Evolutionary conservation across 1,140 invertebrate species (phyloP).

Genomic region (Drosophila mayri): DNA sequence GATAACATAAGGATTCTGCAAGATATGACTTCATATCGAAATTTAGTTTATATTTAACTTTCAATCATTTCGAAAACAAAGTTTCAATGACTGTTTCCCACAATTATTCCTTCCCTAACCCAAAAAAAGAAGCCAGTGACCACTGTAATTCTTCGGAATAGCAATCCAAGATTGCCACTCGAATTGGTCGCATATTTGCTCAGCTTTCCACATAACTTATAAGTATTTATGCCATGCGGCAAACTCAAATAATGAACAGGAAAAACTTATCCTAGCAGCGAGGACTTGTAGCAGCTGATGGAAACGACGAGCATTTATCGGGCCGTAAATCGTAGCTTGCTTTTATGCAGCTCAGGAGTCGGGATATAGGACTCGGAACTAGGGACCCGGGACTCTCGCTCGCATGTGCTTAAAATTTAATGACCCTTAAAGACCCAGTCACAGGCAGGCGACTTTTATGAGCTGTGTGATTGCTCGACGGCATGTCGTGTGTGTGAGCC

Average conservation of each 20-base stretch:
- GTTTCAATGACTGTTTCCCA: neutral
- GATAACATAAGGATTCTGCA: neutral
- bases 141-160: constrained; percentile 7
- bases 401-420: constrained; percentile 79
- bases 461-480: constrained; percentile 74
- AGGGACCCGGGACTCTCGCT: constrained; percentile 22
- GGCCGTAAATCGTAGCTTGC: constrained; percentile 65
- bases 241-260: constrained; percentile 55
- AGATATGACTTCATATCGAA: neutral
- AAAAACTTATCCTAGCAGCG: constrained; percentile 19
- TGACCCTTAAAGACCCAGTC: constrained; percentile 67
- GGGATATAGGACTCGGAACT: constrained; percentile 10
- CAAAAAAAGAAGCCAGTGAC: neutral
- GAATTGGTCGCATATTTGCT: constrained; percentile 69
- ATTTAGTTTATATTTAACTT: neutral
- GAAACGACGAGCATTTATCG: constrained; percentile 71
- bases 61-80: neutral
- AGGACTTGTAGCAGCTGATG: constrained; percentile 51
- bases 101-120: neutral
- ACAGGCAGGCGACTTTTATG: constrained; percentile 72
- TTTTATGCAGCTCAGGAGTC: constrained; percentile 61
- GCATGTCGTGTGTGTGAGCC: constrained; percentile 40
- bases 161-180: constrained; percentile 47
- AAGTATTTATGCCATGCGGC: constrained; percentile 61
- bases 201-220: constrained; percentile 58